Conservation (phyloP, 2,113 vertebrate genomes). For the Pterophyllum scalare region DNA sequence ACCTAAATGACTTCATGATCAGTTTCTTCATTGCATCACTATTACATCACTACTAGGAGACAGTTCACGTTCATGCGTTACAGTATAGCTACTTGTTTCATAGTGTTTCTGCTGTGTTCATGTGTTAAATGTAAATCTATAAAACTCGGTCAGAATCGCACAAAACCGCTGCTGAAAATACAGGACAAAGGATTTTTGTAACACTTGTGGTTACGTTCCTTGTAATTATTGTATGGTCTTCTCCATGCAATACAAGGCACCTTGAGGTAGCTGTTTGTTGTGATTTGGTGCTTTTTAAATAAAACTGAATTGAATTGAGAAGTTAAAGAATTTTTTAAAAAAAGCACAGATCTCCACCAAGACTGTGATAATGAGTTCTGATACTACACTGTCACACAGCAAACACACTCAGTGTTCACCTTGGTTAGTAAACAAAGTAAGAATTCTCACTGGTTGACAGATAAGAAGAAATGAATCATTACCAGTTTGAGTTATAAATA, state of each 20-base stretch:
- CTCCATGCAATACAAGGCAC: too few species aligned
- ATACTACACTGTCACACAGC: accelerated
- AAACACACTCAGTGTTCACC: background rate
- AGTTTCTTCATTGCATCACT: background rate
- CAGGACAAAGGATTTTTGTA: background rate
- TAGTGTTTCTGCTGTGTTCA: background rate
- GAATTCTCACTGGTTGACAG: background rate
- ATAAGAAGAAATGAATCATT: background rate
- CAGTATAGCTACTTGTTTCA: accelerated
- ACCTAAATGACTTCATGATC: background rate
- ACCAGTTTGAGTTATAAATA: background rate
- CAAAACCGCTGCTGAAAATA: background rate
- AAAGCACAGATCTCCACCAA: background rate
- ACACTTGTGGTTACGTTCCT: accelerated
- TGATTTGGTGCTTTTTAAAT: too few species aligned
- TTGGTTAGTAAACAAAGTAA: accelerated
- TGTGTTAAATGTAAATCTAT: accelerated
- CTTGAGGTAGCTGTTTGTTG: too few species aligned
- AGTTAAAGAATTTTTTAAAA: too few species aligned
- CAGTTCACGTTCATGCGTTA: accelerated
- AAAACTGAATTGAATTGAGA: too few species aligned
- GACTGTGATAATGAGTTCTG: accelerated
- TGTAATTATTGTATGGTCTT: too few species aligned
- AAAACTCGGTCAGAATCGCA: background rate
- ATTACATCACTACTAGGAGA: background rate